phyloP scores from a whole-genome alignment of 2,888 invertebrate genomes.

The Drosophila leonis region DNA sequence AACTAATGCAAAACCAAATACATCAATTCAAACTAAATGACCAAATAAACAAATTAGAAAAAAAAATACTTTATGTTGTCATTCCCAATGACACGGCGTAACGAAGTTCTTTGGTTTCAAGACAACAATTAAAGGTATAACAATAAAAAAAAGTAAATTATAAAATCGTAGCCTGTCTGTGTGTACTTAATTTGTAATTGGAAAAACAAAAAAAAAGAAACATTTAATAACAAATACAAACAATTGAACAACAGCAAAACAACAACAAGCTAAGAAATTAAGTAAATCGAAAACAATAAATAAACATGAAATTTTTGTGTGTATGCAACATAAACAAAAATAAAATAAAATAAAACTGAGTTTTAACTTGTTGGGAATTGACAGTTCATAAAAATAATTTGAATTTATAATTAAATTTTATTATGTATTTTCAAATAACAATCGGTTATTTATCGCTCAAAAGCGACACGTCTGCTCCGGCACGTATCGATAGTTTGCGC shows the following conservation, averaged over 20 bases:
- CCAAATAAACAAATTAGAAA: slow-evolving; percentile 51
- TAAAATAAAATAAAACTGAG: not conserved
- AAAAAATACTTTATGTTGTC: slow-evolving; percentile 38
- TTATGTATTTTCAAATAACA: not conserved
- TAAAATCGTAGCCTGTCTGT: slow-evolving; percentile 24
- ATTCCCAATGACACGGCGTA: slow-evolving; percentile 49
- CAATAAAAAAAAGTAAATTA: slow-evolving; percentile 26
- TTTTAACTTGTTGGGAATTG: slow-evolving; percentile 6
- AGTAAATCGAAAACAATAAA: slow-evolving; percentile 72
- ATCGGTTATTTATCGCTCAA: not conserved
- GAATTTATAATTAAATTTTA: not conserved
- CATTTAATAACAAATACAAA: slow-evolving; percentile 28
- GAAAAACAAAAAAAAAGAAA: slow-evolving; percentile 34
- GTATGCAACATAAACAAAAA: slow-evolving; percentile 62
- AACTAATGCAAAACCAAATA: slow-evolving; percentile 3
- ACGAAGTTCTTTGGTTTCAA: slow-evolving; percentile 79
- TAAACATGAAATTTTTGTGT: slow-evolving; percentile 67
- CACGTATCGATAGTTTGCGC: slow-evolving; percentile 23
- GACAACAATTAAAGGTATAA: slow-evolving; percentile 44
- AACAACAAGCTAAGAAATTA: slow-evolving; percentile 50
- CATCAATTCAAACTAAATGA: slow-evolving; percentile 33
- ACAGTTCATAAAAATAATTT: not conserved
- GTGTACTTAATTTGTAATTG: slow-evolving; percentile 43
- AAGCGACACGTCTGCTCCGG: not conserved
- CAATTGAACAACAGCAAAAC: slow-evolving; percentile 29